Conservation (phyloP, 2,113 vertebrate species). For the Varanus komodoensis region DNA sequence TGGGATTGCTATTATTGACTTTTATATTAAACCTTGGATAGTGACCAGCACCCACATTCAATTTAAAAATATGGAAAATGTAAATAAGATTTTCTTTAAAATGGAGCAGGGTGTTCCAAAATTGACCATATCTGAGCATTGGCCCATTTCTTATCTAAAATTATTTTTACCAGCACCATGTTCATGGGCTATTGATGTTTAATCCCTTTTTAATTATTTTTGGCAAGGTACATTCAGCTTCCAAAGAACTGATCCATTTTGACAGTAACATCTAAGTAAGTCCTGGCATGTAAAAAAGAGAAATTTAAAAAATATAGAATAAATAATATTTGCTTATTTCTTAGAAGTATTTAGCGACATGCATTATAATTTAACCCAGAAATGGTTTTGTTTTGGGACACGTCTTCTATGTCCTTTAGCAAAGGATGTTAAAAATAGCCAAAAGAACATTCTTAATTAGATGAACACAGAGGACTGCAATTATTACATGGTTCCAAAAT, state of each 20-base stretch:
- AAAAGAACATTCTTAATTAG: neutral
- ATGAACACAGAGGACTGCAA: neutral
- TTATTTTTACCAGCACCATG: neutral
- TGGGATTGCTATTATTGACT: neutral
- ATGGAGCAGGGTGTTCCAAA: neutral
- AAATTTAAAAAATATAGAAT: fast-evolving
- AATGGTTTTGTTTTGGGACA: neutral
- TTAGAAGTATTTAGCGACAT: neutral
- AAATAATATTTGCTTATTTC: neutral
- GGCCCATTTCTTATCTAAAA: neutral
- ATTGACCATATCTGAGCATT: neutral
- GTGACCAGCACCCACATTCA: no score
- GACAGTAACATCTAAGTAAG: neutral
- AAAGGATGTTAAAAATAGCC: neutral
- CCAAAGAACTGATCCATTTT: neutral
- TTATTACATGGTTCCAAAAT: neutral
- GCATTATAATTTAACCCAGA: neutral
- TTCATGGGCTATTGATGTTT: neutral
- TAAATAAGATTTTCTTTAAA: neutral
- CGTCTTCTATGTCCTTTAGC: neutral
- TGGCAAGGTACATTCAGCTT: neutral
- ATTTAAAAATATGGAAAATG: neutral
- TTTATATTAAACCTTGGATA: no score
- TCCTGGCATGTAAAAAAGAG: neutral
- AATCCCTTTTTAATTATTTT: neutral